Percentiles rank a stretch among this genome's conserved stretches.
Conservation (phyloP, 2,113 vertebrate genomes). For the Tinamus guttatus region DNA sequence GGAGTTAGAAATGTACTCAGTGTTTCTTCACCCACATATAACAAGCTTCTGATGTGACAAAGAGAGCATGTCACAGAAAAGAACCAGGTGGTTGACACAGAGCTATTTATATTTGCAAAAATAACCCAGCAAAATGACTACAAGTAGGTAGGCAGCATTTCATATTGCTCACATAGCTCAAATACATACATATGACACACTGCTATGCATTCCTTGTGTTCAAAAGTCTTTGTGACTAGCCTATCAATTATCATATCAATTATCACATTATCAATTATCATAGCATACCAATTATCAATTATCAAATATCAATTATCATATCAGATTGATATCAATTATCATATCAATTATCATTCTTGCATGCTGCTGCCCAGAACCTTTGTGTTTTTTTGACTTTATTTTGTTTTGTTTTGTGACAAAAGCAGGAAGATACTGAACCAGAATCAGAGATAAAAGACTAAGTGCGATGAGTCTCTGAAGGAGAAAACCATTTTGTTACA, state of each 20-base stretch:
- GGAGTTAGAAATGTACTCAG: slow-evolving; percentile 2
- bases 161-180: not conserved
- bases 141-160: slow-evolving; percentile 19
- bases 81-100: slow-evolving; percentile 34
- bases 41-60: slow-evolving; percentile 16
- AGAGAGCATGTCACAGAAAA: slow-evolving; percentile 29
- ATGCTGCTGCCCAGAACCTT: slow-evolving; percentile 4
- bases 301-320: not conserved
- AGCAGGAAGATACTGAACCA: not conserved
- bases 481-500: slow-evolving; percentile 15
- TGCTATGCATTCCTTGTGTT: slow-evolving; percentile 9
- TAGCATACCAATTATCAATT: not conserved
- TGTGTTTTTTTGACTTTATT: no score
- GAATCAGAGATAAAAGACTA: slow-evolving; percentile 20
- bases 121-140: slow-evolving; percentile 6
- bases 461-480: not conserved
- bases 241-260: not conserved
- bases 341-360: not conserved
- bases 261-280: no score
- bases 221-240: slow-evolving; percentile 18
- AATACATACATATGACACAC: not conserved
- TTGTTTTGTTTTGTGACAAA: not conserved
- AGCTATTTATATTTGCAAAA: slow-evolving; percentile 58
- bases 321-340: not conserved
- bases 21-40: slow-evolving; percentile 35